Conservation (phyloP, 2,797 vertebrate genomes). For the Rhyacichthys aspro region DNA sequence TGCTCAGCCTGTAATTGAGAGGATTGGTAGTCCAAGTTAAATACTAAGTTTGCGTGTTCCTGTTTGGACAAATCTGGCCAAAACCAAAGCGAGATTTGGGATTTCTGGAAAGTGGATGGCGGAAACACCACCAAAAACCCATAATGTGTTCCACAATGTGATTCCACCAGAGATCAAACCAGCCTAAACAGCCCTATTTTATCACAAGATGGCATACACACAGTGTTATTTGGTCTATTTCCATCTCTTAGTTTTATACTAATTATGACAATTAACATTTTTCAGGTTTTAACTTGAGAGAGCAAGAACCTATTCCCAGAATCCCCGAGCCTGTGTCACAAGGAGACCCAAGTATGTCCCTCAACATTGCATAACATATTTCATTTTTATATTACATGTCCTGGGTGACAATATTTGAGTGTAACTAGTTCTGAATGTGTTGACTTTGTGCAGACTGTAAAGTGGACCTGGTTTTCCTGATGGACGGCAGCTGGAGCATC, state of each 20-base stretch:
- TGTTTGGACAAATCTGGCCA: slow-evolving; percentile 42
- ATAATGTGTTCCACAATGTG: slow-evolving; percentile 2
- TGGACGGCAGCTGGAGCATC: slow-evolving; percentile 96
- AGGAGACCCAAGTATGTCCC: slow-evolving; percentile 90
- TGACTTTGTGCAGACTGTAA: slow-evolving; percentile 85
- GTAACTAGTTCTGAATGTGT: neutral
- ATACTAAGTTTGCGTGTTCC: slow-evolving; percentile 46
- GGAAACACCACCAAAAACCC: slow-evolving; percentile 14
- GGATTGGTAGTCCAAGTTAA: slow-evolving; percentile 40
- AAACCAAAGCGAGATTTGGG: slow-evolving; percentile 37
- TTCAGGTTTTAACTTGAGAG: slow-evolving; percentile 83
- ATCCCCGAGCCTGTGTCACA: slow-evolving; percentile 79
- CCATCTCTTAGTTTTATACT: neutral
- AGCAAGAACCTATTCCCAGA: slow-evolving; percentile 80
- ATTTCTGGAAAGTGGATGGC: slow-evolving; percentile 21
- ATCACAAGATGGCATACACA: neutral
- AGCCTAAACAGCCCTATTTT: slow-evolving; percentile 2
- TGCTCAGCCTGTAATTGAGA: slow-evolving; percentile 65
- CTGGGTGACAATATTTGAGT: neutral
- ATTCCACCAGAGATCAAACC: neutral
- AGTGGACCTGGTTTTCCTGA: slow-evolving; percentile 91
- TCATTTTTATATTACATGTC: neutral
- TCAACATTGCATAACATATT: neutral
- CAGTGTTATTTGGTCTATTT: neutral
- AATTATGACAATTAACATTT: slow-evolving; percentile 7